A percentile compares a stretch with the other conserved stretches of the same genome.
Conservation (phyloP, 2,113 vertebrate genomes). For the Prinia subflava region DNA sequence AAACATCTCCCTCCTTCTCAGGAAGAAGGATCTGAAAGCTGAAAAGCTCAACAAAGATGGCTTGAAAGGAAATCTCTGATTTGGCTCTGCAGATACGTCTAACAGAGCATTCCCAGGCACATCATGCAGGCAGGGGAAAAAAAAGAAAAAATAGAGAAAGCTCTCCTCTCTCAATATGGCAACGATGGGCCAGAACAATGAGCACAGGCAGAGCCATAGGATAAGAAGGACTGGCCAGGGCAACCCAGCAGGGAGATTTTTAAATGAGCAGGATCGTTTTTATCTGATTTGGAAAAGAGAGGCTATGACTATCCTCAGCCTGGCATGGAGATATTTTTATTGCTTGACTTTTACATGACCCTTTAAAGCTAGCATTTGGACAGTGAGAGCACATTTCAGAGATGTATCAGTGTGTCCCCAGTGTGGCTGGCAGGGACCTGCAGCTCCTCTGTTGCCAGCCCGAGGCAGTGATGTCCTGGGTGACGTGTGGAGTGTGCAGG, state of each 20-base stretch:
- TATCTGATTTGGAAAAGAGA: constrained; percentile 45
- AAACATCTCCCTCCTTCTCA: background rate
- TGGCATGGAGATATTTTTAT: constrained; percentile 42
- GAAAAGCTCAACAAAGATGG: background rate
- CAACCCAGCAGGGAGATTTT: constrained; percentile 32
- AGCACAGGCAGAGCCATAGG: background rate
- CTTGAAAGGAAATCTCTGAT: background rate
- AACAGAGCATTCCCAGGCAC: background rate
- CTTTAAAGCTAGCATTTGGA: constrained; percentile 24
- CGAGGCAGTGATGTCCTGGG: constrained; percentile 2
- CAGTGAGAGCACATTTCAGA: constrained; percentile 54
- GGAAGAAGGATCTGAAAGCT: background rate
- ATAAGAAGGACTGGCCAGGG: constrained; percentile 20
- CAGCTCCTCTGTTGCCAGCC: constrained; percentile 39
- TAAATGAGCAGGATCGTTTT: constrained; percentile 60
- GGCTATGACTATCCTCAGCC: constrained; percentile 33
- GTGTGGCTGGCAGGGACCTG: constrained; percentile 15
- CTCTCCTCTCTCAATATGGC: background rate
- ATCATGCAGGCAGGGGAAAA: background rate
- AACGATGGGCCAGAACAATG: background rate
- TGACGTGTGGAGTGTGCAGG: constrained; percentile 16
- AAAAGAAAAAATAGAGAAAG: background rate
- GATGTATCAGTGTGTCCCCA: constrained; percentile 2
- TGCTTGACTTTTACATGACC: constrained; percentile 54
- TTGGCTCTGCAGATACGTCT: background rate